Conservation (phyloP, 2,888 invertebrate genomes). For the Amiota communis region DNA sequence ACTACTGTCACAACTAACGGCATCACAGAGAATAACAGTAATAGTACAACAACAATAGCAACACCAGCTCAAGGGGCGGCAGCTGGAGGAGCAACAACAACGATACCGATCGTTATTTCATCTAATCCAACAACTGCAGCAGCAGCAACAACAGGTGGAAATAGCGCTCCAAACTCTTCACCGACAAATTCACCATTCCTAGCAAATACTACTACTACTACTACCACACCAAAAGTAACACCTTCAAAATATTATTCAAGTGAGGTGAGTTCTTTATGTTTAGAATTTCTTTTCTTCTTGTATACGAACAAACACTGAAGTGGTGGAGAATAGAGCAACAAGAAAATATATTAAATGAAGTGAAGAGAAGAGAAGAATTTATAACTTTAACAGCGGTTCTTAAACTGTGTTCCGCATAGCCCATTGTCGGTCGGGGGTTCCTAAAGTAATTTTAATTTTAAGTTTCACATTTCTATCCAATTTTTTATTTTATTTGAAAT, state of each 20-base stretch:
- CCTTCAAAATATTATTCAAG: constrained; percentile 28
- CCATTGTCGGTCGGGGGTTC: too few species aligned
- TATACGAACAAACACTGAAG: too few species aligned
- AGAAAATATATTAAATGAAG: too few species aligned
- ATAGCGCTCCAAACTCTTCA: constrained; percentile 38
- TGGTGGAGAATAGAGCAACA: too few species aligned
- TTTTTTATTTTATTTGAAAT: too few species aligned
- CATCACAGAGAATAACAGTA: constrained; percentile 71
- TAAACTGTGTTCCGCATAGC: too few species aligned
- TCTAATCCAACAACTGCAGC: constrained; percentile 47
- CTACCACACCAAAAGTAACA: constrained; percentile 45
- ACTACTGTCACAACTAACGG: constrained; percentile 68
- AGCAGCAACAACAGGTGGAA: constrained; percentile 27
- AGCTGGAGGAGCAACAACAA: constrained; percentile 52
- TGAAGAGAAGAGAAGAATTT: too few species aligned
- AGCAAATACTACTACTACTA: constrained; percentile 37
- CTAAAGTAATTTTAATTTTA: too few species aligned
- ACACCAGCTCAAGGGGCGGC: constrained; percentile 32
- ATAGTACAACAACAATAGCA: constrained; percentile 60
- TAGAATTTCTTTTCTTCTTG: too few species aligned
- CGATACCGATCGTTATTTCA: constrained; percentile 63
- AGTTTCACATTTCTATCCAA: too few species aligned
- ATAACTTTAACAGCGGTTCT: too few species aligned
- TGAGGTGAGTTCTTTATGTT: constrained; percentile 56
- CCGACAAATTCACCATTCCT: constrained; percentile 36